A percentile compares a stretch with the other conserved stretches of the same genome.
phyloP scores from a whole-genome alignment of 2,797 vertebrate genomes.

The Cercopithecus mitis region DNA sequence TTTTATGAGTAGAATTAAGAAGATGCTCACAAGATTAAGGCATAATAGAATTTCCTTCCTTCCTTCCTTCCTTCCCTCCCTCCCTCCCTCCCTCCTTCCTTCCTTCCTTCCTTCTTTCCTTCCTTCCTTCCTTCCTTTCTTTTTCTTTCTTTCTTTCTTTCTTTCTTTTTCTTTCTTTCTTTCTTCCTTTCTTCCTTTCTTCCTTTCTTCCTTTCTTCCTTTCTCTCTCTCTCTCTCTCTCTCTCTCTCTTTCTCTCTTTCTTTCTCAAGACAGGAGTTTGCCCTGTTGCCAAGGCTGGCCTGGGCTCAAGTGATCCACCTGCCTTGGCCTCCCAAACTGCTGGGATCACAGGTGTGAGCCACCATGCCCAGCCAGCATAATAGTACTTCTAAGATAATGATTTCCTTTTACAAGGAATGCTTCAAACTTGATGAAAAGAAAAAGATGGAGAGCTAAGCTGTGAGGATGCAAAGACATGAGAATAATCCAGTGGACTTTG shows the following conservation, averaged over 20 bases:
- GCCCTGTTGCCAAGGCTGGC: too few relatives aligned
- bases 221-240: too few relatives aligned
- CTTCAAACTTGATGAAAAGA: background rate
- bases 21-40: background rate
- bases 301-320: too few relatives aligned
- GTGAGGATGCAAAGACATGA: too few relatives aligned
- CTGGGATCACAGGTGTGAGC: too few relatives aligned
- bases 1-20: background rate
- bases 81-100: rapidly evolving
- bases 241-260: too few relatives aligned
- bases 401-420: constrained; percentile 1
- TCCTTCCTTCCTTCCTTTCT: background rate
- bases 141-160: rapidly evolving
- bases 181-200: too few relatives aligned
- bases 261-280: too few relatives aligned
- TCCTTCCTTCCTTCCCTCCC: rapidly evolving
- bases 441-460: background rate
- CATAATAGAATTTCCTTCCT: background rate
- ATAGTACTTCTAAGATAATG: background rate
- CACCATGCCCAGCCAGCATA: too few relatives aligned
- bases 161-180: rapidly evolving
- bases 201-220: background rate
- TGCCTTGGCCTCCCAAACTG: too few relatives aligned
- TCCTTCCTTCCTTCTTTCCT: rapidly evolving
- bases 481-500: too few relatives aligned